Evolutionary conservation across 2,888 invertebrate species (phyloP), one percentile per base, ranked within the genome.

Genomic region (Dichetophora obliterata): DNA sequence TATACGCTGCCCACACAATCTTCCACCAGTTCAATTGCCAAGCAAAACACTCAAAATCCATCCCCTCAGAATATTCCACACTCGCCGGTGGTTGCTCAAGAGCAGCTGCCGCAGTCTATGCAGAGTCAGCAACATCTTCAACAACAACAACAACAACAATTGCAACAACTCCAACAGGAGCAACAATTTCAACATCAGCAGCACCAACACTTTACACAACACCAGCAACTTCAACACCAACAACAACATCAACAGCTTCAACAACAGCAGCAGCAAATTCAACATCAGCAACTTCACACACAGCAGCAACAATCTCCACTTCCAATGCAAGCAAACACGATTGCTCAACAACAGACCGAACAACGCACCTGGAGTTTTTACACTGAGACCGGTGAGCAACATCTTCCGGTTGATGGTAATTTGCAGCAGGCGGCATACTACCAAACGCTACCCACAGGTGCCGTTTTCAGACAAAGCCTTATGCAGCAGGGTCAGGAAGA

Each of bases 331-430:
- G 82, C 84, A 8, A 85, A 85, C n/a, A 83, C 83, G 31, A 86
- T 88, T 77, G 86, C 85, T 72, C 88, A 87, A 79, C 90, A 88
- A 54, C 89, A 87, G 80, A 88, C 86, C 37, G 89, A 88, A 80
- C 86, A 87, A 52, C 86, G 87, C 69, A 86, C 87, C 43, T 89
- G 89, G 89, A 88, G 88, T 78, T 89, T 88, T 82, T 89, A 88
- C 63, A 81, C 82, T 2, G 79, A 83, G 77, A 75, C 82, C 80
- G 77, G 82, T 78, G 85, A 87, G 19, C 88, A 88, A 77, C 88
- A 88, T 43, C 82, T 84, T 0, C 84, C 86, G 73, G 86, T 86
- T 2, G 85, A 87, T 19, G 88, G 88, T 50, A 84, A 85, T 3
- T 82, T 84, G 75, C 80, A 82, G 78, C 85, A 81, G 79, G 85